Percentiles rank a stretch among this genome's conserved stretches.
Evolutionary conservation across 92 coral and sea anemone genomes (phyloP).

Genomic region (Palythoa caribaeorum): DNA sequence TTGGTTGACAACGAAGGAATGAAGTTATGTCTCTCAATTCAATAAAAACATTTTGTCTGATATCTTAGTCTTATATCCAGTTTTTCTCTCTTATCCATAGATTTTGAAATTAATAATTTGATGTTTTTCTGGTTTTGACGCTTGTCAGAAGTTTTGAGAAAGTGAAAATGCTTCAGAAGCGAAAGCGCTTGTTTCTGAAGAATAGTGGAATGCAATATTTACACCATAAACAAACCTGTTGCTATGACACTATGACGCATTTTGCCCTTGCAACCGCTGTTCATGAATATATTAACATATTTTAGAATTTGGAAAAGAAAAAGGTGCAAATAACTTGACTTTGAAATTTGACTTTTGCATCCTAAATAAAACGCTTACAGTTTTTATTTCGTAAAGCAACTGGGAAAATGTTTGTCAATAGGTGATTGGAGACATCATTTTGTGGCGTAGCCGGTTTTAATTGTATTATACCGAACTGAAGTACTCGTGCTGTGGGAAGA

Average conservation of each 20-base stretch:
- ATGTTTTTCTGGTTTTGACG: background rate
- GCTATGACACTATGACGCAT: slow-evolving; percentile 85
- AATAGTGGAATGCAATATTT: slow-evolving; percentile 52
- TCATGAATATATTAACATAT: slow-evolving; percentile 53
- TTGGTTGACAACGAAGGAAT: slow-evolving; percentile 64
- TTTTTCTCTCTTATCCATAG: background rate
- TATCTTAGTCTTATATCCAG: background rate
- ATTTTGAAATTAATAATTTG: background rate
- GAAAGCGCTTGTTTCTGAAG: slow-evolving; percentile 25
- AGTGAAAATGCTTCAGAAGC: background rate
- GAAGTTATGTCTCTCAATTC: background rate
- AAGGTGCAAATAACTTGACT: slow-evolving; percentile 28
- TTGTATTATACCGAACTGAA: background rate
- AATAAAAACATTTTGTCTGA: background rate
- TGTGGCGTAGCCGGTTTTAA: no score
- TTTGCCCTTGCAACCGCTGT: slow-evolving; percentile 52
- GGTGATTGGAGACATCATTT: background rate
- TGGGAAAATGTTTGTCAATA: background rate
- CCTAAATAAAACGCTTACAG: background rate
- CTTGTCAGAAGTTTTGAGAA: background rate
- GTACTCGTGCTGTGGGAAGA: background rate
- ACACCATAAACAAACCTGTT: slow-evolving; percentile 72
- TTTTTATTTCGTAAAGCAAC: background rate
- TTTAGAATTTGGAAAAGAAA: slow-evolving; percentile 10
- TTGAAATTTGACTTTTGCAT: background rate